phyloP scores from a whole-genome alignment of 2,113 vertebrate genomes.

The Caracal caracal region DNA sequence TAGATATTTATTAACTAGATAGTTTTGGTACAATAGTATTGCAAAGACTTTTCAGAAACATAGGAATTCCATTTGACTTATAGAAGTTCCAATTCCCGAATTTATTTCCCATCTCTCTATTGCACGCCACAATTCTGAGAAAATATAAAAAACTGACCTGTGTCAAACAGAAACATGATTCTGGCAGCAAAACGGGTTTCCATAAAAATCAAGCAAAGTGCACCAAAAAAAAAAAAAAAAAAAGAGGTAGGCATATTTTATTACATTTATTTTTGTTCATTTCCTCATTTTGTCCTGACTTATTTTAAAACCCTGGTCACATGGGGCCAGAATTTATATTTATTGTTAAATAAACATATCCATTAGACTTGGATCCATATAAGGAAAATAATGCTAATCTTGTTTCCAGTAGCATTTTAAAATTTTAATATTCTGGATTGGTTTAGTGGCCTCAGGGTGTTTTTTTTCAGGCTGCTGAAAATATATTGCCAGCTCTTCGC shows the following conservation, averaged over 20 bases:
- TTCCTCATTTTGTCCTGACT: slow-evolving; percentile 35
- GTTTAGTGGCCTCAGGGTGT: not conserved
- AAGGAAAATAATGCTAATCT: slow-evolving; percentile 28
- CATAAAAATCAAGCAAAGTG: slow-evolving; percentile 31
- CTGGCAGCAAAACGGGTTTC: not conserved
- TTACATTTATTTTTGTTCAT: slow-evolving; percentile 57
- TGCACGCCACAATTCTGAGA: not conserved
- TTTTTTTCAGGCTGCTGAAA: not conserved
- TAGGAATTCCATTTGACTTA: not conserved
- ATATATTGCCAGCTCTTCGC: not conserved
- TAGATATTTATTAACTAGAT: not conserved
- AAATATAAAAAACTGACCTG: not conserved
- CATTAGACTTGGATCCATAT: not conserved
- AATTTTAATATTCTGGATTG: not conserved
- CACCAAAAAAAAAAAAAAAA: slow-evolving; percentile 25
- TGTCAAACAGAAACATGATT: not conserved
- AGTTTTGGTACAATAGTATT: not conserved
- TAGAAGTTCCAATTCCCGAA: not conserved
- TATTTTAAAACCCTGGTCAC: slow-evolving; percentile 51
- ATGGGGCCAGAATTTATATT: slow-evolving; percentile 38
- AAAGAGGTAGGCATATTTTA: slow-evolving; percentile 15
- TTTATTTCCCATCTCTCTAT: not conserved
- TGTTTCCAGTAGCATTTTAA: not conserved
- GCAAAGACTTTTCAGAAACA: slow-evolving; percentile 31
- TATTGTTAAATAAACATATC: slow-evolving; percentile 58